A percentile compares a stretch with the other conserved stretches of the same genome.
These are phyloP conservation scores for Jaculus jaculus DNA, from an alignment of 2,113 vertebrate genomes.

Conservation along the genomic window DNA sequence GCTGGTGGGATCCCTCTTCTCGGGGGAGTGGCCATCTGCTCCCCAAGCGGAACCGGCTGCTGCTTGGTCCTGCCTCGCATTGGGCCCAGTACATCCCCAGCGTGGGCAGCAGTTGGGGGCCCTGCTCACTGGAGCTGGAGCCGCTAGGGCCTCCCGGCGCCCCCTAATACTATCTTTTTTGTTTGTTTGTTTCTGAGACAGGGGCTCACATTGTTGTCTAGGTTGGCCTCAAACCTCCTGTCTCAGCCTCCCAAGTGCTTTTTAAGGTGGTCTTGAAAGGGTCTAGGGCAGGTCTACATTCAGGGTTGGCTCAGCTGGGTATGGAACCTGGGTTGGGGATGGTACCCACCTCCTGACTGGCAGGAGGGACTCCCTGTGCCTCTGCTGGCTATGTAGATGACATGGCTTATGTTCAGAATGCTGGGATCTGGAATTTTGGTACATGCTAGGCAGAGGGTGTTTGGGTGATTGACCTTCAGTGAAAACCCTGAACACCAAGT, in stretches of 20 bases:
- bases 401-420: not conserved
- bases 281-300: not conserved
- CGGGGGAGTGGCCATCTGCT: conserved; percentile 69
- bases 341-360: accelerated
- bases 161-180: not conserved
- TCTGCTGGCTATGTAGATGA: accelerated
- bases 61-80: conserved; percentile 25
- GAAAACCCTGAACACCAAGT: not conserved
- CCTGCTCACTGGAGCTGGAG: not conserved
- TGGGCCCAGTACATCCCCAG: conserved; percentile 64
- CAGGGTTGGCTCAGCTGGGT: not conserved
- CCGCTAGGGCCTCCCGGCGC: conserved; percentile 59
- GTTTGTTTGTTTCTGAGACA: not conserved
- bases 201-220: not conserved
- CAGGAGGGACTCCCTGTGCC: not conserved
- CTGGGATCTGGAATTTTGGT: not conserved
- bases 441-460: not conserved
- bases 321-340: not conserved
- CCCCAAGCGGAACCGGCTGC: conserved; percentile 64
- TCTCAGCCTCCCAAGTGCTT: not conserved
- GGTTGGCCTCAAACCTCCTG: not conserved
- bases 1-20: not conserved
- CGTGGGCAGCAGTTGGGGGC: not conserved
- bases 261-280: not conserved
- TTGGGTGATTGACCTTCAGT: not conserved